phyloP scores from a whole-genome alignment of 2,888 invertebrate species.

The Dolomedes plantarius region DNA sequence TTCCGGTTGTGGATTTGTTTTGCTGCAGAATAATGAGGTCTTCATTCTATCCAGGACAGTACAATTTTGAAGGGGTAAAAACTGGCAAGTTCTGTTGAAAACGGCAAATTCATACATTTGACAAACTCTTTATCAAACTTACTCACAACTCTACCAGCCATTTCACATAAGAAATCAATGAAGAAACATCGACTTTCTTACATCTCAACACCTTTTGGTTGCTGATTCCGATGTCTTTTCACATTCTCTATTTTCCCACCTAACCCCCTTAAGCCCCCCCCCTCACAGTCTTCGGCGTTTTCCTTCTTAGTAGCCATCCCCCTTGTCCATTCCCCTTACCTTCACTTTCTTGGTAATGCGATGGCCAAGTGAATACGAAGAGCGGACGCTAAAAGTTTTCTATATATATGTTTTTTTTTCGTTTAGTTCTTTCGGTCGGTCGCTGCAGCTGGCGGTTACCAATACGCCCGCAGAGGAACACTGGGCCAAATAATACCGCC shows the following conservation, averaged over 20 bases:
- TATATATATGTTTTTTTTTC: constrained; percentile 11
- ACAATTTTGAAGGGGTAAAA: too few relatives aligned
- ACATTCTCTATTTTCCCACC: background rate
- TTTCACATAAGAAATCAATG: constrained; percentile 44
- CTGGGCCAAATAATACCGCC: background rate
- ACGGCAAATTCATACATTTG: constrained; percentile 8
- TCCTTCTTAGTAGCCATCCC: background rate
- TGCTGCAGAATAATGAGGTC: too few relatives aligned
- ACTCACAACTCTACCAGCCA: constrained; percentile 27
- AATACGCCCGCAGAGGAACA: constrained; percentile 17
- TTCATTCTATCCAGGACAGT: too few relatives aligned
- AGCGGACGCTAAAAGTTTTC: constrained; percentile 52
- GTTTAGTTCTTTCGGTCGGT: constrained; percentile 4
- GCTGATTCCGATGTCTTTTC: constrained; percentile 22
- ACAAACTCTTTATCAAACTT: background rate
- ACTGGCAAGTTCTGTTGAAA: constrained; percentile 11
- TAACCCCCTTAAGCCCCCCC: constrained; percentile 30
- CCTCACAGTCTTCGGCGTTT: constrained; percentile 24
- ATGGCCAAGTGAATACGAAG: constrained; percentile 58
- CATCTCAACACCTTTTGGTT: constrained; percentile 44
- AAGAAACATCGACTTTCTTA: constrained; percentile 34
- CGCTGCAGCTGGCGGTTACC: constrained; percentile 55
- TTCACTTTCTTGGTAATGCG: constrained; percentile 36
- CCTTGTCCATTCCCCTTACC: constrained; percentile 3
- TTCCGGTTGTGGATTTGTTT: too few relatives aligned